Evolutionary conservation across 2,797 vertebrate genomes (phyloP).

Genomic region (Gastrophryne carolinensis): DNA sequence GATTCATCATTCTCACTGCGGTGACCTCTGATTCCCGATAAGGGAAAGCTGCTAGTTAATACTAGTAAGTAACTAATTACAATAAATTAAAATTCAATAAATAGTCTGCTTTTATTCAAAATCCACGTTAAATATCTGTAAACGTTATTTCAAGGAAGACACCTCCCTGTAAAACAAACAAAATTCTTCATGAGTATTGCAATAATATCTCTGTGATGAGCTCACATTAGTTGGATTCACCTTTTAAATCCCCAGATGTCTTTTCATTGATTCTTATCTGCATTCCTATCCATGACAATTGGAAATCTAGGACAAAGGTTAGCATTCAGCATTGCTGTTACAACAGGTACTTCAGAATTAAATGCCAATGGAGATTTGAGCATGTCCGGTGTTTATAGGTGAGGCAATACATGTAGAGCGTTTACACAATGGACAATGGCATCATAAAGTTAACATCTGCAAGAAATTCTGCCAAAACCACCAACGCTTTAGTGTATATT

Average conservation of each 20-base stretch:
- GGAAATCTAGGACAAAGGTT: conserved; percentile 46
- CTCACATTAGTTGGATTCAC: conserved; percentile 19
- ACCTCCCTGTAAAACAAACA: background rate
- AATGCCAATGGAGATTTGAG: background rate
- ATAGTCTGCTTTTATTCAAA: background rate
- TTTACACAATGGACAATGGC: background rate
- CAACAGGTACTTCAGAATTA: conserved; percentile 6
- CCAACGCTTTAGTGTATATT: no score
- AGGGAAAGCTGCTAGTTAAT: no score
- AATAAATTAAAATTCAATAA: background rate
- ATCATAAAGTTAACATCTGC: no score
- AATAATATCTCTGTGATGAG: conserved; percentile 1
- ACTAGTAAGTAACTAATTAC: no score
- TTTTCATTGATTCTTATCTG: conserved; percentile 37
- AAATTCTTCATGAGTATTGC: background rate
- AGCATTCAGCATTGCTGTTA: conserved; percentile 8
- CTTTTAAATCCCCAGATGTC: conserved; percentile 28
- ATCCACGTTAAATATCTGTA: background rate
- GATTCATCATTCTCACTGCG: no score
- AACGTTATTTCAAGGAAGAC: background rate
- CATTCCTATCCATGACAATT: conserved; percentile 41
- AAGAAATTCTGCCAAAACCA: no score
- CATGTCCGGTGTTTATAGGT: background rate
- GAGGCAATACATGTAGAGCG: background rate
- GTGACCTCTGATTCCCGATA: no score